Conservation (phyloP, 2,797 vertebrate species). For the Cryptoblepharus egeriae region DNA sequence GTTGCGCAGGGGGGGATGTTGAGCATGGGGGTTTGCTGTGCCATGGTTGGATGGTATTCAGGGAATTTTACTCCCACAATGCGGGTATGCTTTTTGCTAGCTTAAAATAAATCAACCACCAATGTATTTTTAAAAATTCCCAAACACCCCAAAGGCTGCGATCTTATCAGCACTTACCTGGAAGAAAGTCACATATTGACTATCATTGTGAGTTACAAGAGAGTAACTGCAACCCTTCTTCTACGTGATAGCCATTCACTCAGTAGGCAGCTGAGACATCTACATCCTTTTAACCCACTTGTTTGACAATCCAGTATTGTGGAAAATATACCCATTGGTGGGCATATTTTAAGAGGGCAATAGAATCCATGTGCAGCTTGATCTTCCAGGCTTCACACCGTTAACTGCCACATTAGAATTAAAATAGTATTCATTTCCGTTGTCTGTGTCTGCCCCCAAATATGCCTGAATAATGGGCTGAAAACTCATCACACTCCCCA, state of each 20-base stretch:
- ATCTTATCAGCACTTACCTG: background rate
- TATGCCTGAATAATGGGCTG: background rate
- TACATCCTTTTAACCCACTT: background rate
- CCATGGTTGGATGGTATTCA: too few species aligned
- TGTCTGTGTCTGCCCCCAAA: background rate
- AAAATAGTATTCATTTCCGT: background rate
- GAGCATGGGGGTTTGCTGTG: too few species aligned
- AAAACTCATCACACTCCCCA: background rate
- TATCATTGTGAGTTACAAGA: too few species aligned
- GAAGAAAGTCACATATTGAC: too few species aligned
- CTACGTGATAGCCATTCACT: too few species aligned
- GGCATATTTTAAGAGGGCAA: background rate
- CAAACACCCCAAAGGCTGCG: background rate
- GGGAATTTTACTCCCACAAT: too few species aligned
- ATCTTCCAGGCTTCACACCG: background rate
- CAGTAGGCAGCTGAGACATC: too few species aligned
- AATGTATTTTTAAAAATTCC: too few species aligned
- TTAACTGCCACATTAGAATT: background rate
- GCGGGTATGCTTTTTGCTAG: too few species aligned
- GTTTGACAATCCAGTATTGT: background rate
- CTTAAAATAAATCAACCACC: too few species aligned
- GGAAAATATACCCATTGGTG: background rate
- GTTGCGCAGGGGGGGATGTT: too few species aligned
- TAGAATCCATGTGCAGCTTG: background rate
- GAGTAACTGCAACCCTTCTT: too few species aligned